Evolutionary conservation across 2,888 invertebrate species (phyloP).

Genomic region (Campoplex capitator): DNA sequence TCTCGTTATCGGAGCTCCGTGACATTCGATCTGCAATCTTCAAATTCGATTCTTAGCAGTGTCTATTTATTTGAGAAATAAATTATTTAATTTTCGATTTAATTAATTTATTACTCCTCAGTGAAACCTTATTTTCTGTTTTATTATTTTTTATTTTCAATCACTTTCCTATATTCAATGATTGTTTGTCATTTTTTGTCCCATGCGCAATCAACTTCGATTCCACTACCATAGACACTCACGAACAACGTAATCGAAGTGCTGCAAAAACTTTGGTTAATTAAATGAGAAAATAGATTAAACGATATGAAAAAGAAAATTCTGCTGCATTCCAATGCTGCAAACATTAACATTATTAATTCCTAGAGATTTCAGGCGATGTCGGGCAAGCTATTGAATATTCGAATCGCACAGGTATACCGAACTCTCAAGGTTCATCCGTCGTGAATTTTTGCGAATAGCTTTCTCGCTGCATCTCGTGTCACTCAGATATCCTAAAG

Average conservation of each 20-base stretch:
- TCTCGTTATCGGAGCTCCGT: slow-evolving; percentile 69
- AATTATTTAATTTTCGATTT: neutral
- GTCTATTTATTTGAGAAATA: neutral
- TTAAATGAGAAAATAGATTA: neutral
- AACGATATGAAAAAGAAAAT: neutral
- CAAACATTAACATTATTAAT: neutral
- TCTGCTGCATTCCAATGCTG: neutral
- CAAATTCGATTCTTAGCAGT: neutral
- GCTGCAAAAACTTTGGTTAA: no score
- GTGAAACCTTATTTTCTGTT: no score
- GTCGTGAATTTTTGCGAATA: slow-evolving; percentile 23
- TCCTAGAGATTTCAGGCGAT: neutral
- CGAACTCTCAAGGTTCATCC: neutral
- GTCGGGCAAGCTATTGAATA: neutral
- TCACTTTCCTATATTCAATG: no score
- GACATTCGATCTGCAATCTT: neutral
- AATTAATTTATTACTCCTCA: no score
- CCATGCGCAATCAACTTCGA: no score
- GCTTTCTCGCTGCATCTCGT: slow-evolving; percentile 16
- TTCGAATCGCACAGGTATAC: neutral
- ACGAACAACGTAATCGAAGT: no score
- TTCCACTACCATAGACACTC: no score
- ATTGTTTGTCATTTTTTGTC: no score
- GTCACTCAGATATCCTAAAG: slow-evolving; percentile 2
- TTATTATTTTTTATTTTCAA: no score